Evolutionary conservation across 2,797 vertebrate species (phyloP).

Genomic region (Chrysocyon brachyurus): DNA sequence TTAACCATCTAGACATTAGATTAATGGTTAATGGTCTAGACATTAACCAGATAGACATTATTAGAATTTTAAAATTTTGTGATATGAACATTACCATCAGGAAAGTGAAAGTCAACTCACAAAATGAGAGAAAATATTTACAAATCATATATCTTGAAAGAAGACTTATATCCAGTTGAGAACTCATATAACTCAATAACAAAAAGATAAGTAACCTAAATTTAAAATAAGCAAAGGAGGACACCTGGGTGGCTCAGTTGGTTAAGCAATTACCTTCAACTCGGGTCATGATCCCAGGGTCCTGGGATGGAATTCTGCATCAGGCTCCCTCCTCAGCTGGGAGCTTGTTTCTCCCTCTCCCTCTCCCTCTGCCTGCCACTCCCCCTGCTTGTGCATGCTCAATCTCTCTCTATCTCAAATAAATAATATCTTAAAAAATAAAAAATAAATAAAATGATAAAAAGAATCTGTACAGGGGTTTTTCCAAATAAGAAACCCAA

Average conservation of each 20-base stretch:
- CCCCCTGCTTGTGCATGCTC: no score
- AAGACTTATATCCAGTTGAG: neutral
- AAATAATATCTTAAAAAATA: no score
- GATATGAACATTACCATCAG: neutral
- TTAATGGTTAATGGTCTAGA: no score
- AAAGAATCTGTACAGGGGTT: neutral
- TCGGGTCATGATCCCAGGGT: no score
- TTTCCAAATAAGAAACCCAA: neutral
- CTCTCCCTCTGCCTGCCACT: no score
- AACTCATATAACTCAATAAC: neutral
- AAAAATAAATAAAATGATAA: no score
- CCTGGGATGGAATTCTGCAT: no score
- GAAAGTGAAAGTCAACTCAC: neutral
- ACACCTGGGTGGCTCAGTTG: no score
- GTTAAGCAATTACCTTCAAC: no score
- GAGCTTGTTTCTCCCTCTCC: no score
- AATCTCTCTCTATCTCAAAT: no score
- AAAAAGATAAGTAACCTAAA: neutral
- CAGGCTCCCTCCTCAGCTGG: no score
- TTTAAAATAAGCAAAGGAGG: neutral
- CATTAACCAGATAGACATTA: neutral
- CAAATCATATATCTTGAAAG: neutral
- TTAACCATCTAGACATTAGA: neutral
- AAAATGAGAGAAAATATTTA: constrained; percentile 1
- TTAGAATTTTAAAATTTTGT: neutral